Conservation (phyloP, 2,888 invertebrate species). For the Dryadula phaetusa region DNA sequence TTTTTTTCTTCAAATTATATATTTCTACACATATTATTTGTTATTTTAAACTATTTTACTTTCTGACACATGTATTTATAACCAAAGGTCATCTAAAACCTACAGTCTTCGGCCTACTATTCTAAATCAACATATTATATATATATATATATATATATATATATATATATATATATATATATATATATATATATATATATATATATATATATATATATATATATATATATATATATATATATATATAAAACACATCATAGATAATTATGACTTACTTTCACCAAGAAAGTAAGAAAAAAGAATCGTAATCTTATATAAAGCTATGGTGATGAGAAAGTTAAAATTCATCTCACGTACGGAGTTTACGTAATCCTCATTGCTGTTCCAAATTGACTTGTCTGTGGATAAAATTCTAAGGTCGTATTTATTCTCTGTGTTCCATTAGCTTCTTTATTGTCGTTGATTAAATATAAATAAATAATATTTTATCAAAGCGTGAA, state of each 20-base stretch:
- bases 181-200: no score
- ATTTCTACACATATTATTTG: no score
- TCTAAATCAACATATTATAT: no score
- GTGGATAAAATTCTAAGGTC: constrained; percentile 40
- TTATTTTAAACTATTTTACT: no score
- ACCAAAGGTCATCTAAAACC: no score
- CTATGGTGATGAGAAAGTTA: constrained; percentile 56
- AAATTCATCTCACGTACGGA: constrained; percentile 61
- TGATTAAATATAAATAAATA: constrained; percentile 8
- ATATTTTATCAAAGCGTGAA: not conserved
- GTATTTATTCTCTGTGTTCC: constrained; percentile 48
- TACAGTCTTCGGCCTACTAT: no score
- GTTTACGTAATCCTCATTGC: constrained; percentile 56
- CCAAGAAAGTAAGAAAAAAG: not conserved
- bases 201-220: no score
- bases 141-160: no score
- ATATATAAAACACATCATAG: not conserved
- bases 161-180: no score
- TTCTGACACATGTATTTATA: no score
- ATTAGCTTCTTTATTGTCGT: constrained; percentile 27
- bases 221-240: no score
- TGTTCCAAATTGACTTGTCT: constrained; percentile 43
- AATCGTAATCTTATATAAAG: constrained; percentile 27
- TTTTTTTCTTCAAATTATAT: no score
- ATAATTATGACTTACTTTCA: not conserved